Conservation (phyloP, 2,797 vertebrate genomes). For the Centroberyx gerrardi region DNA sequence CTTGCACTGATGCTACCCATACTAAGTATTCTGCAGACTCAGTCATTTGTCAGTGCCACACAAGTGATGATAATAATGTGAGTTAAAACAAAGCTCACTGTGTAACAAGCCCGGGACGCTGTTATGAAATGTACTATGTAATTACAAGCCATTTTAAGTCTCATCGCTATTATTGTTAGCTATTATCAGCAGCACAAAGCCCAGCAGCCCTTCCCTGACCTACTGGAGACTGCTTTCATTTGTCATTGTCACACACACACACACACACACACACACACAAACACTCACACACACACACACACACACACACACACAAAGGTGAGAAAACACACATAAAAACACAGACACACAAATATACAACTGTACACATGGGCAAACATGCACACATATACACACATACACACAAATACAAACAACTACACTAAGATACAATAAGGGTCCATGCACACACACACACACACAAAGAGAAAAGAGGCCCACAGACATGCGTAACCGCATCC, state of each 20-base stretch:
- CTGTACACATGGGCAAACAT: background rate
- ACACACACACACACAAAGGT: background rate
- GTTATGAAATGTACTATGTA: constrained; percentile 70
- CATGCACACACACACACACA: constrained; percentile 1
- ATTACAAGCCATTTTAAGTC: constrained; percentile 72
- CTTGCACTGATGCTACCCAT: constrained; percentile 51
- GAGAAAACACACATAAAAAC: too few species aligned
- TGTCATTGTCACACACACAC: constrained; percentile 63
- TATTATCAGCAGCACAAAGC: constrained; percentile 70
- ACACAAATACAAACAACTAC: constrained; percentile 3
- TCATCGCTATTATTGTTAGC: constrained; percentile 70
- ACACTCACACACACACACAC: constrained; percentile 16
- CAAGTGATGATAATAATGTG: constrained; percentile 68
- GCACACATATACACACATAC: background rate
- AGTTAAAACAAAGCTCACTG: constrained; percentile 58
- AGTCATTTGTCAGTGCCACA: constrained; percentile 70
- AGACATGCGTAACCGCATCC: background rate
- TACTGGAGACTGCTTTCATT: constrained; percentile 56
- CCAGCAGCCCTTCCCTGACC: constrained; percentile 46
- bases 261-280: constrained; percentile 17
- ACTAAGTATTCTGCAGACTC: constrained; percentile 41
- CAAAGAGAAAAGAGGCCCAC: constrained; percentile 4
- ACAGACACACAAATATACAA: background rate
- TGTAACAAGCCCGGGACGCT: constrained; percentile 58
- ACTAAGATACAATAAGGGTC: background rate